Evolutionary conservation across 2,888 invertebrate species (phyloP).

Genomic region (Leucophora obtusa): DNA sequence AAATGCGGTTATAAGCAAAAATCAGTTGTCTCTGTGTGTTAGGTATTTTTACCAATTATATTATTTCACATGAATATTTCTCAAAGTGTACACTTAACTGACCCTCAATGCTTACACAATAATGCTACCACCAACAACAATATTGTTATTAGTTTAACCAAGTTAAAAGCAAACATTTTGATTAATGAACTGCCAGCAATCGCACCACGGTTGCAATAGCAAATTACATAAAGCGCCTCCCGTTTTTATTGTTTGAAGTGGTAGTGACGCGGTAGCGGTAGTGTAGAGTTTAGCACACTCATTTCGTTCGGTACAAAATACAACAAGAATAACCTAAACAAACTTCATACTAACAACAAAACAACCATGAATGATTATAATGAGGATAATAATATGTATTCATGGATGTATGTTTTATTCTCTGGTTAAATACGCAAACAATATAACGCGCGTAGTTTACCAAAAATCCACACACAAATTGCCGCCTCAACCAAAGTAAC

Average conservation of each 20-base stretch:
- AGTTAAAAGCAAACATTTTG: constrained; percentile 68
- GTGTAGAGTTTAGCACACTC: not conserved
- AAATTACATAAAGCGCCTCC: constrained; percentile 32
- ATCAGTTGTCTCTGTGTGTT: no score
- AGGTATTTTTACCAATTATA: no score
- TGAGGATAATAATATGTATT: constrained; percentile 29
- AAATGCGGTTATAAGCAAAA: no score
- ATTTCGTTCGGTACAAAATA: constrained; percentile 14
- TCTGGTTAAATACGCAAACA: constrained; percentile 10
- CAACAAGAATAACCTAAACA: not conserved
- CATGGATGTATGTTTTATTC: not conserved
- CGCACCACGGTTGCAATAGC: constrained; percentile 32
- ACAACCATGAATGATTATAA: constrained; percentile 42
- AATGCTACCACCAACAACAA: constrained; percentile 39
- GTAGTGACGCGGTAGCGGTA: not conserved
- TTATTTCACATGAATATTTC: not conserved
- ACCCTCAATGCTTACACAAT: constrained; percentile 37
- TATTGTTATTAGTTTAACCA: constrained; percentile 52
- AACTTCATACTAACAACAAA: not conserved
- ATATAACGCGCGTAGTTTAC: constrained; percentile 16
- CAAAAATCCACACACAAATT: constrained; percentile 34
- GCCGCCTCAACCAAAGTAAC: constrained; percentile 34
- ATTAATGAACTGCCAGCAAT: constrained; percentile 72
- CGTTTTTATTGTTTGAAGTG: constrained; percentile 15
- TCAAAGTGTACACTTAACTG: constrained; percentile 4